Evolutionary conservation across 2,888 invertebrate species (phyloP), one percentile per base, ranked within the genome.

Genomic region (Tanytarsus gracilentus): DNA sequence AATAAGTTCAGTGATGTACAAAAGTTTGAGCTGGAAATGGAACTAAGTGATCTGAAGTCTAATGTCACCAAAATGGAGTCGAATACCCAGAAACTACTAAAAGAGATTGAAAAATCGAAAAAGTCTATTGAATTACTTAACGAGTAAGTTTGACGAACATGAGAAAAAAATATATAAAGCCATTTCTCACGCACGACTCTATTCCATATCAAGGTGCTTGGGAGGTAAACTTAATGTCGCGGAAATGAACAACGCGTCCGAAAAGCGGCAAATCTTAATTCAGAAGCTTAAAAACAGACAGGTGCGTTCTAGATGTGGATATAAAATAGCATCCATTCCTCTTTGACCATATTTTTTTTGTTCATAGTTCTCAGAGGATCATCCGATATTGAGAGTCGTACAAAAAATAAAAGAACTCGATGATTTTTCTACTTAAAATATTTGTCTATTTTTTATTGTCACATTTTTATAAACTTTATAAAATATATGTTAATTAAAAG

Each of bases 141-240:
- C 36, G 40, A 56, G 55, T 56, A 40, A 56, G 55, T n/a, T n/a
- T 27, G 6, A 1, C 23, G 27, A 14, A 36, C 44, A 44, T n/a
- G n/a, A n/a, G n/a, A 18, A 44, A 44, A 44, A 44, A 16, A 44
- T 44, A 33, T 18, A 49, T 49, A 18, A 14, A 49, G 14, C 8
- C 49, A 49, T 49, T 49, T 49, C 49, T 49, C 49, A 49, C 49
- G 49, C 26, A 27, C 7, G n/a, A n/a, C 27, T 49, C 27, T 26
- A 49, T 25, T 27, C 8, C 16, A 26, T 25, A 49, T 26, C 8
- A 18, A 49, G 49, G 49, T 49, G 49, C 49, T 49, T 49, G 23
- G 44, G 26, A 16, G 25, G 49, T 40, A 58, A 48, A 58, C 48
- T 58, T 18, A 58, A 58, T 30, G 48, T 40, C 21, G 44, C 58